Percentiles rank a stretch among this genome's conserved stretches.
These are phyloP conservation scores for Drosophila paranaensis DNA, from an alignment of 2,888 invertebrate species.

Conservation along the genomic window DNA sequence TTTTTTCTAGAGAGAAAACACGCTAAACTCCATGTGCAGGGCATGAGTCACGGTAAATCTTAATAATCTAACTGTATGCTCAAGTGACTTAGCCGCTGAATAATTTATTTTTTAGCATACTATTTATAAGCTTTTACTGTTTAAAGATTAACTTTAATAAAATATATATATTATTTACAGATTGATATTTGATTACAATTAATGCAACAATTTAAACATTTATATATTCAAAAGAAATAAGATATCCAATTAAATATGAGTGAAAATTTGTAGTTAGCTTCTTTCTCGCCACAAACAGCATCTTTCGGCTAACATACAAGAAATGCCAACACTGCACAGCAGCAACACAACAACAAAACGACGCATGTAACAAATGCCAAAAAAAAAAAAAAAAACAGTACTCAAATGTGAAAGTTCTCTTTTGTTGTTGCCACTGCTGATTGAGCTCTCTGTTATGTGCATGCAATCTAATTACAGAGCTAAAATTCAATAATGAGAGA, in stretches of 20 bases:
- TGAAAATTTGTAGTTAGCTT: neutral
- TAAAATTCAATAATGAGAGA: conserved; percentile 42
- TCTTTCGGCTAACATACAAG: neutral
- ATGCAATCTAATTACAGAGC: conserved; percentile 53
- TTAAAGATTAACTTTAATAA: neutral
- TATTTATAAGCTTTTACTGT: neutral
- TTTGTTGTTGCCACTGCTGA: conserved; percentile 28
- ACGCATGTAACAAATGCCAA: conserved; percentile 15
- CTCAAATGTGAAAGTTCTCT: conserved; percentile 67
- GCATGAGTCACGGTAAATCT: neutral
- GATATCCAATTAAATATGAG: neutral
- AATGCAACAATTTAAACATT: neutral
- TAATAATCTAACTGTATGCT: neutral
- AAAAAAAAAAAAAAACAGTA: conserved; percentile 11
- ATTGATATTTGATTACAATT: neutral
- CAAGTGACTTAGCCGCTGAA: neutral
- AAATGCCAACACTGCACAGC: conserved; percentile 12
- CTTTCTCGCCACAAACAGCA: neutral
- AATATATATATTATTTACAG: neutral
- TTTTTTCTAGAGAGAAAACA: neutral
- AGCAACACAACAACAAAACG: conserved; percentile 11
- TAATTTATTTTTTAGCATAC: neutral
- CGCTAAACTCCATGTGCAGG: neutral
- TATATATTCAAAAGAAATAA: neutral
- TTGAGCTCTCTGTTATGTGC: conserved; percentile 36